Percentiles rank a stretch among this genome's conserved stretches.
These are phyloP conservation scores for Plumapathes pennacea DNA, from an alignment of 92 coral and sea anemone genomes.

Conservation along the genomic window DNA sequence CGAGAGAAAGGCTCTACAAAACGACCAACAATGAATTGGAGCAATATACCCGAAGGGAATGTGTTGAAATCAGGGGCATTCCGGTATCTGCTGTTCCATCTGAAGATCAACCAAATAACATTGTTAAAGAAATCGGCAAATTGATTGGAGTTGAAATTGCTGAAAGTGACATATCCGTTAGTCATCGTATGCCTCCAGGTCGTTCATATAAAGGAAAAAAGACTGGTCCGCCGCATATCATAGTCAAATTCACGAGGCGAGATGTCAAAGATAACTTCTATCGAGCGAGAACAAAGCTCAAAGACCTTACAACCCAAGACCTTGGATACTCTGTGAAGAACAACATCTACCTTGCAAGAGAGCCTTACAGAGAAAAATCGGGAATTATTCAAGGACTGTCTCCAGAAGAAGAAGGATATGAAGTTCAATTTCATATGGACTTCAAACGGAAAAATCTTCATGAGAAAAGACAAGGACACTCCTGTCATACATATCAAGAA, in stretches of 20 bases:
- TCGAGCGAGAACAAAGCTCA: conserved; percentile 41
- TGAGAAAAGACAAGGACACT: conserved; percentile 28
- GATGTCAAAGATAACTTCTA: conserved; percentile 40
- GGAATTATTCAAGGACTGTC: conserved; percentile 30
- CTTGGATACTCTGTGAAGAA: conserved; percentile 34
- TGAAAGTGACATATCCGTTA: conserved; percentile 42
- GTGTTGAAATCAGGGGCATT: conserved; percentile 39
- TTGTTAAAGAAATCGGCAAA: conserved; percentile 33
- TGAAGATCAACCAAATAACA: conserved; percentile 24
- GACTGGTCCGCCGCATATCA: conserved; percentile 7
- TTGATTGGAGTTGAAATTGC: conserved; percentile 37
- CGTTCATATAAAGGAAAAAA: conserved; percentile 25
- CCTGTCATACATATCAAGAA: conserved; percentile 9
- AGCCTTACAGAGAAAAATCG: conserved; percentile 46
- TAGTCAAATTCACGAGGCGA: conserved; percentile 27
- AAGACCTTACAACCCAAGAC: conserved; percentile 20
- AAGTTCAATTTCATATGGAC: conserved; percentile 27
- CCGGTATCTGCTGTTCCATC: conserved; percentile 39
- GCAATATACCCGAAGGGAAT: conserved; percentile 45
- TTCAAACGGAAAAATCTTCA: conserved; percentile 18
- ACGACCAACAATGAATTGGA: conserved; percentile 24
- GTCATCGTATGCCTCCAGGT: conserved; percentile 37
- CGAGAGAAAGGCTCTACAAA: conserved; percentile 4
- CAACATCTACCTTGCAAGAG: conserved; percentile 39
- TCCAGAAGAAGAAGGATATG: conserved; percentile 13